Evolutionary conservation across 2,888 invertebrate genomes (phyloP).

Genomic region (Trissoscelio sp.): DNA sequence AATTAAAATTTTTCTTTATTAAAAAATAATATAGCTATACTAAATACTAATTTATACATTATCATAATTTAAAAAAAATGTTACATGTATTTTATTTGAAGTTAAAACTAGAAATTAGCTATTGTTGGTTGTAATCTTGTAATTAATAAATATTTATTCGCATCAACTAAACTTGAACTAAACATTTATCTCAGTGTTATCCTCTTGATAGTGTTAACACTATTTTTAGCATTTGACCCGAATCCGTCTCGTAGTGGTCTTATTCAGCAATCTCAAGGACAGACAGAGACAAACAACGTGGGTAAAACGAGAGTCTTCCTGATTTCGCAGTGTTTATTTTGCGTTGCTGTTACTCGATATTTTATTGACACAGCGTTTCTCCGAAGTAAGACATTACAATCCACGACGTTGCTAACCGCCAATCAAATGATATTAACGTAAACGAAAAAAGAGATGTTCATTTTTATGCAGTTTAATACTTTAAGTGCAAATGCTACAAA

Average conservation of each 20-base stretch:
- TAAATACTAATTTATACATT: too few species aligned
- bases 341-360: constrained; percentile 30
- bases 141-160: too few species aligned
- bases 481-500: too few species aligned
- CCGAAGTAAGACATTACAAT: neutral
- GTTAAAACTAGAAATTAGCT: too few species aligned
- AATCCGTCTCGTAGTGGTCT: constrained; percentile 44
- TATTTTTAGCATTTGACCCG: constrained; percentile 51
- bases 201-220: constrained; percentile 31
- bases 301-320: constrained; percentile 38
- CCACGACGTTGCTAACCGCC: constrained; percentile 5
- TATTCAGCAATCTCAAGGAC: constrained; percentile 46
- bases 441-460: constrained; percentile 13
- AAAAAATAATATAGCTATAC: too few species aligned
- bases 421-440: constrained; percentile 19
- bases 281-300: constrained; percentile 40
- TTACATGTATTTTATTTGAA: too few species aligned
- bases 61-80: too few species aligned
- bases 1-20: too few species aligned
- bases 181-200: neutral
- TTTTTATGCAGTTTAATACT: neutral
- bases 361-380: constrained; percentile 23
- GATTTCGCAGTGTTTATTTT: constrained; percentile 34
- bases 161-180: neutral
- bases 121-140: too few species aligned